Evolutionary conservation across 2,113 vertebrate species (phyloP), one percentile per base, ranked within the genome.

Genomic region (Silurus meridionalis): DNA sequence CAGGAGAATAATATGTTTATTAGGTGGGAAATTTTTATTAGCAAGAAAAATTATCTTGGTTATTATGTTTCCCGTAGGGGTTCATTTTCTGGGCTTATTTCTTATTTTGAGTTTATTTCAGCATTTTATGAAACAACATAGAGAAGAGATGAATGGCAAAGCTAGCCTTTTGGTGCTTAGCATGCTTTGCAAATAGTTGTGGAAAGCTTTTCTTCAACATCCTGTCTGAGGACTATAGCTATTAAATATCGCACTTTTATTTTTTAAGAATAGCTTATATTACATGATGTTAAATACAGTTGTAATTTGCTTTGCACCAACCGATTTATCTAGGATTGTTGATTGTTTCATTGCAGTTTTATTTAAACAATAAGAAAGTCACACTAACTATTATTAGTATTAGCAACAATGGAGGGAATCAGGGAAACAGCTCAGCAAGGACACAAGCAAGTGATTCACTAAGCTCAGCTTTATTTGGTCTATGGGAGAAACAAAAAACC

Each of bases 21-120:
- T 23, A 6, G 61, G 13, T 63, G 23, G 55, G 61, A 74, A n/a
- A 50, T 37, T 2, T 37, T 37, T 60, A 15, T 72, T 72, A 74
- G 10, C 57, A 80, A 72, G 53, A 84, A 60, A 17, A 50, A 23
- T 48, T 28, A 81, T 82, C 58, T 74, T 53, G 23, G 2, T 23
- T 85, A 83, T 83, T 78, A 79, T 25, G 71, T 81, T 72, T 83
- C 37, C 37, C 2, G 37, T 89, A n/a, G 58, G 23, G 78, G 74
- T 83, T 48, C 60, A 74, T 75, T 48, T 69, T 53, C 21, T 79
- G 81, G 53, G 28, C 82, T 88, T 53, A 53, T 71, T 86, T 88
- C 52, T 86, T 79, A 79, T 72, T 55, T 72, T 75, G 17, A n/a
- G 58, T 74, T 48, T 6, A 46, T 87, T 87, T 79, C 25, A 71